These are phyloP conservation scores for Pitta sordida DNA, from an alignment of 2,113 vertebrate species.

Conservation along the genomic window DNA sequence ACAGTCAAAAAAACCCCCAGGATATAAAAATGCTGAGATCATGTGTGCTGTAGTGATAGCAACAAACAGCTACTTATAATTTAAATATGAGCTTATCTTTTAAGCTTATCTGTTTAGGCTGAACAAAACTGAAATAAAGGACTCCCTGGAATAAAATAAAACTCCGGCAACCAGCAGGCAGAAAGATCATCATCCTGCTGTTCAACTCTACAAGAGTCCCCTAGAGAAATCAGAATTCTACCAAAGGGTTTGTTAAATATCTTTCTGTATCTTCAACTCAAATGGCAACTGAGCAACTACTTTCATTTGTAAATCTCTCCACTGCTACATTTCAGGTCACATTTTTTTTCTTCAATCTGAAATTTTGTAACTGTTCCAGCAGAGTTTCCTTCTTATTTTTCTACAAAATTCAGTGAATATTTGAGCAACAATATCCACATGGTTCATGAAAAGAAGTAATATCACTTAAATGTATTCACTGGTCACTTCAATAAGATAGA, in stretches of 20 bases:
- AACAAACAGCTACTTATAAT: background rate
- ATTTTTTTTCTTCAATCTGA: background rate
- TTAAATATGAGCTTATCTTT: background rate
- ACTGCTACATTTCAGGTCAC: background rate
- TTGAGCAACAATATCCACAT: background rate
- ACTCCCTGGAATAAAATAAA: background rate
- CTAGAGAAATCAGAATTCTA: background rate
- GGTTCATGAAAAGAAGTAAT: background rate
- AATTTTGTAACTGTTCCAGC: background rate
- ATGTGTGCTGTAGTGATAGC: background rate
- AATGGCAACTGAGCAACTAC: background rate
- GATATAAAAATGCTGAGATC: background rate
- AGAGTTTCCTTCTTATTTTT: background rate
- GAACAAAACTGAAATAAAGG: background rate
- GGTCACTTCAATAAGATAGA: background rate
- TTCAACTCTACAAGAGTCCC: background rate
- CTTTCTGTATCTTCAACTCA: background rate
- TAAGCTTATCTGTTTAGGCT: background rate
- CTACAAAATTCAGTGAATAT: background rate
- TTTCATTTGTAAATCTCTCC: background rate
- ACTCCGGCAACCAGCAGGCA: background rate
- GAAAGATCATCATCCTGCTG: background rate
- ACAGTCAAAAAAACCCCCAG: background rate
- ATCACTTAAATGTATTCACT: background rate
- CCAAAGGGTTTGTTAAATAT: background rate